Base-by-base conservation (phyloP, 2,113 vertebrate species). In the Rhinolophus sinicus region DNA sequence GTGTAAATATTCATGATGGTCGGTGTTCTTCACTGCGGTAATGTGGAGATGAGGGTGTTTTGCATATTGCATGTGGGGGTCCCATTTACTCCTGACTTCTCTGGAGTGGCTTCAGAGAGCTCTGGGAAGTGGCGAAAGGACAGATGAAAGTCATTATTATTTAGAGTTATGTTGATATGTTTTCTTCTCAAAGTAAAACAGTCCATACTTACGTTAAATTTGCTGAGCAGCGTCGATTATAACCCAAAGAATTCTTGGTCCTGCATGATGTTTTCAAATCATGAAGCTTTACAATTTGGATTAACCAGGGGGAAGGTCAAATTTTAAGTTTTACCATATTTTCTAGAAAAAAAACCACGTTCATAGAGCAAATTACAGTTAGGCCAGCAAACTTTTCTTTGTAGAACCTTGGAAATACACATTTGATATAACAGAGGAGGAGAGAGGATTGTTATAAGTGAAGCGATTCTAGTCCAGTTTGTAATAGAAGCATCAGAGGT, bases 1-100 rank as follows among this genome's bases (percentile, higher is more conserved):
- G 98, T 96, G 97, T 96, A 96, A 95, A 97, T 97, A 95, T 93
- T 98, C 94, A 87, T 88, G 62, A 87, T 1, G 33, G 76, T 82
- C 58, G 88, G 64, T 70, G 87, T 89, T 40, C 60, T 82, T 83
- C 21, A 21, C 52, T 47, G n/a, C 56, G 72, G 67, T 72, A 12
- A 58, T 69, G 82, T 19, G 5, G 54, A 64, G 54, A 12, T n/a
- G 56, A 7, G 62, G 85, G 60, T 38, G 15, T 22, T 90, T 60
- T 52, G 83, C 38, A 77, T 76, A 65, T 92, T 54, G 54, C 78
- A 72, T 80, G 5, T 44, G 40, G 58, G 56, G 15, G 38, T 33
- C 38, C 62, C 15, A 6, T 85, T 90, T 56, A 44, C 58, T 86
- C 47, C 60, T 33, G 77, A 67, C 44, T 75, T 78, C 67, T 44